Conservation (phyloP, 2,888 invertebrate species). For the Alloplasta piceator region DNA sequence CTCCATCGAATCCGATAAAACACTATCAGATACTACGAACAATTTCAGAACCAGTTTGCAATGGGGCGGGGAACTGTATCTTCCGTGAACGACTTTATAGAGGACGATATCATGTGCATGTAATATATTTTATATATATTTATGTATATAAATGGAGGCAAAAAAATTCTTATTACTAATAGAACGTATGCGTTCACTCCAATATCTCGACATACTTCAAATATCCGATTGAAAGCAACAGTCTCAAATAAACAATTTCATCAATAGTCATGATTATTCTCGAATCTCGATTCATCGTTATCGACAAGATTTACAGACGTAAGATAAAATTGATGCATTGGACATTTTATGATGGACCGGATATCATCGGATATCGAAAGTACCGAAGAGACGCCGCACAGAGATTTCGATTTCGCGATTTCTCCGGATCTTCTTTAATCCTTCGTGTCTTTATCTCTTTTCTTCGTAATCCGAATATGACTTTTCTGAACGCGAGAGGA, state of each 20-base stretch:
- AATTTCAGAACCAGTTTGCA: conserved; percentile 55
- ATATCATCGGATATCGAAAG: conserved; percentile 36
- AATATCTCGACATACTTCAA: conserved; percentile 6
- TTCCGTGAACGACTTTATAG: conserved; percentile 24
- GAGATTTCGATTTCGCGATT: conserved; percentile 14
- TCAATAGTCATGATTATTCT: conserved; percentile 20
- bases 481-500: conserved; percentile 1
- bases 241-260: conserved; percentile 20
- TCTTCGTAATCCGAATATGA: too few relatives aligned
- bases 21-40: conserved; percentile 58
- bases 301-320: conserved; percentile 1
- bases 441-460: conserved; percentile 35
- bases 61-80: conserved; percentile 40
- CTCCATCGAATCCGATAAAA: conserved; percentile 50
- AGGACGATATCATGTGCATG: conserved; percentile 9
- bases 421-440: neutral
- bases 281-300: conserved; percentile 15
- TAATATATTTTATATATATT: neutral
- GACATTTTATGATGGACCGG: conserved; percentile 11
- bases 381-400: neutral
- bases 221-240: conserved; percentile 21
- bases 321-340: conserved; percentile 29
- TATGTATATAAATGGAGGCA: neutral
- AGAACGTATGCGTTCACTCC: conserved; percentile 15
- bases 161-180: conserved; percentile 3